These are phyloP conservation scores for Gopherus flavomarginatus DNA, from an alignment of 2,113 vertebrate species.

Conservation along the genomic window DNA sequence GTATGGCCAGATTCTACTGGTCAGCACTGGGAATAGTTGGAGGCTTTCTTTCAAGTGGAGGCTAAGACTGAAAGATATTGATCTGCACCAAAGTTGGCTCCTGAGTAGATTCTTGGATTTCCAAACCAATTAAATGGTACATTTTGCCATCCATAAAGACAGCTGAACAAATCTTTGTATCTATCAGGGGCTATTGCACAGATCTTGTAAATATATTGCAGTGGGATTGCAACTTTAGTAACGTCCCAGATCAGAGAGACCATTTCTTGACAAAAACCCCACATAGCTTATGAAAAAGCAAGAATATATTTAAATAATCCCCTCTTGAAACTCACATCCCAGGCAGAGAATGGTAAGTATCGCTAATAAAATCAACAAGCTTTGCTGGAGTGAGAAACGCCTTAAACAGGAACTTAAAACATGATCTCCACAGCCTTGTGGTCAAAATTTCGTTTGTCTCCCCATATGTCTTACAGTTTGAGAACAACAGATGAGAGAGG, in stretches of 20 bases:
- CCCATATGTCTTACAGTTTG: no score
- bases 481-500: no score
- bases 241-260: background rate
- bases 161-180: background rate
- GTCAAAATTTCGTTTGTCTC: no score
- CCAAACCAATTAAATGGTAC: background rate
- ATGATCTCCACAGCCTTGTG: no score
- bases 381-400: no score
- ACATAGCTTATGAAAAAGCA: no score
- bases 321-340: no score
- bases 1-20: background rate
- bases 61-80: background rate
- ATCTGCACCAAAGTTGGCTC: background rate
- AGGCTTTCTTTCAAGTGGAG: background rate
- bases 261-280: no score
- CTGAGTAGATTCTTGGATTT: background rate
- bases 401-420: no score
- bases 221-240: background rate
- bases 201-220: background rate
- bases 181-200: background rate
- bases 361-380: no score
- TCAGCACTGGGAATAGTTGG: background rate
- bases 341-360: no score
- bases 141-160: background rate
- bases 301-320: no score